Evolutionary conservation across 1,140 invertebrate genomes (phyloP).

Genomic region (Panagrolaimus sp.): DNA sequence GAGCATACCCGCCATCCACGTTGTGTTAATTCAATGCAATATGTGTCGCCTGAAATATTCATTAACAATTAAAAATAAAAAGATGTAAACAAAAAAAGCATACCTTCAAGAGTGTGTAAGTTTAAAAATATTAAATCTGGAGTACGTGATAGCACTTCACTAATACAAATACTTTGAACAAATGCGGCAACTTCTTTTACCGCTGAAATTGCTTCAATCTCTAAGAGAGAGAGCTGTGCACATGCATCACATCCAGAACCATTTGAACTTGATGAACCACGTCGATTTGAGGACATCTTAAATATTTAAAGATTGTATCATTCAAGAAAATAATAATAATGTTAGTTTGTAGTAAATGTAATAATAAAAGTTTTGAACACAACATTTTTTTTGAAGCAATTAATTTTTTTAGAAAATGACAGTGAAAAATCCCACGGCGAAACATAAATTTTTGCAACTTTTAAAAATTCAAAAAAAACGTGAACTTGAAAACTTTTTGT

Average conservation of each 20-base stretch:
- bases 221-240: conserved; percentile 10
- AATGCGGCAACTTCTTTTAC: conserved; percentile 34
- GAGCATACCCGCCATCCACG: conserved; percentile 40
- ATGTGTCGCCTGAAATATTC: conserved; percentile 33
- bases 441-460: too few species aligned
- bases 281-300: neutral
- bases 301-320: neutral
- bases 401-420: too few species aligned
- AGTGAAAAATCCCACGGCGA: too few species aligned
- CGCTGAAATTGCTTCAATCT: conserved; percentile 29
- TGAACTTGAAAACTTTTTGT: too few species aligned
- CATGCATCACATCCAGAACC: neutral
- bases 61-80: neutral
- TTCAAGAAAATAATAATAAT: too few species aligned
- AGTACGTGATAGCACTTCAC: conserved; percentile 26
- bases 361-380: too few species aligned
- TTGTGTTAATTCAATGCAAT: conserved; percentile 37
- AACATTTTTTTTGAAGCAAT: too few species aligned
- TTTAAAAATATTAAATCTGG: conserved; percentile 37
- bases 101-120: conserved; percentile 41
- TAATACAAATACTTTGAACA: conserved; percentile 25
- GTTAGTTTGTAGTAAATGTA: too few species aligned
- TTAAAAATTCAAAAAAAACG: too few species aligned
- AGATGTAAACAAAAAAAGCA: neutral
- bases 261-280: neutral